Conservation (phyloP, 2,797 vertebrate genomes). For the Smutsia gigantea region DNA sequence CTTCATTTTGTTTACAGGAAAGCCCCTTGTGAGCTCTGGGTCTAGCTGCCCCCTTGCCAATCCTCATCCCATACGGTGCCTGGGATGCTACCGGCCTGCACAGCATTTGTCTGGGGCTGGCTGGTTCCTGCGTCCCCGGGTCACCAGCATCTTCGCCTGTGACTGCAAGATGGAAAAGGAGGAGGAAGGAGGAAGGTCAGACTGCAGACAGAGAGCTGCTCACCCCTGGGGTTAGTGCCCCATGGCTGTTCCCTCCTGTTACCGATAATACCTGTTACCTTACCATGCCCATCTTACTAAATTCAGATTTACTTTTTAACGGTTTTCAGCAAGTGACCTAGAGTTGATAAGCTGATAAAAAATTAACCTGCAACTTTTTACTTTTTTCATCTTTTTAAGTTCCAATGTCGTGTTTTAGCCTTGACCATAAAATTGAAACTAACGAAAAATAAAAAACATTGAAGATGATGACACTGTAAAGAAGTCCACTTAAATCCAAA, state of each 20-base stretch:
- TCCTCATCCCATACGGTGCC: background rate
- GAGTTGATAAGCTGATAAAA: background rate
- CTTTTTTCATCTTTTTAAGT: background rate
- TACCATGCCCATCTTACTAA: background rate
- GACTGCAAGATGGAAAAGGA: background rate
- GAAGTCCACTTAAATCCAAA: background rate
- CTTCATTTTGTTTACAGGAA: background rate
- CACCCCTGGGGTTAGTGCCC: too few relatives aligned
- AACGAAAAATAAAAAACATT: background rate
- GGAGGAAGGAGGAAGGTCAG: background rate
- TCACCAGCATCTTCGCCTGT: too few relatives aligned
- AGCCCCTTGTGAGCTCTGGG: background rate
- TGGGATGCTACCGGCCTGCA: background rate
- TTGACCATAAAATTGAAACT: background rate
- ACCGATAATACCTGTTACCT: too few relatives aligned
- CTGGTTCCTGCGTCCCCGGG: too few relatives aligned
- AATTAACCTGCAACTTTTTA: background rate
- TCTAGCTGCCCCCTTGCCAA: background rate
- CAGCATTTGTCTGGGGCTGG: fast-evolving
- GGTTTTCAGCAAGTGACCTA: background rate
- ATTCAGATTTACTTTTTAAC: background rate
- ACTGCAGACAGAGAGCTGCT: background rate
- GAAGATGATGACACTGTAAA: too few relatives aligned
- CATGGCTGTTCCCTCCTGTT: too few relatives aligned
- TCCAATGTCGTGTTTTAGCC: background rate